A percentile compares a stretch with the other conserved stretches of the same genome.
These are phyloP conservation scores for Castor canadensis DNA, from an alignment of 2,113 vertebrate species.

Conservation along the genomic window DNA sequence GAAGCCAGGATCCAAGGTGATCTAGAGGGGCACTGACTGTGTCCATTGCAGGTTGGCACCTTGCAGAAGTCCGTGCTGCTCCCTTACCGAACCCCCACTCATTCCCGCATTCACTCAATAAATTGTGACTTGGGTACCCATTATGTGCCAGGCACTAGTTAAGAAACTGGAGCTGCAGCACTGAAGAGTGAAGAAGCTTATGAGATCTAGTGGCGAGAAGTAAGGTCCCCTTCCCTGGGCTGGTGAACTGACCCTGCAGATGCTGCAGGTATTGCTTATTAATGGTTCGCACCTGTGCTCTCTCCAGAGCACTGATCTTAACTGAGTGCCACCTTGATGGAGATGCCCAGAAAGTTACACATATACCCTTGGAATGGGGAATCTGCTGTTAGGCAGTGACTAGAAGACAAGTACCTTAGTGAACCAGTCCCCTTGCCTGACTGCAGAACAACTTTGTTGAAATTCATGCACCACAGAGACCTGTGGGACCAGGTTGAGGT, in stretches of 20 bases:
- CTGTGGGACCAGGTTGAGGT: not conserved
- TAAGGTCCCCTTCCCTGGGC: not conserved
- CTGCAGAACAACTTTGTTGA: not conserved
- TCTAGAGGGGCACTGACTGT: not conserved
- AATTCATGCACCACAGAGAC: not conserved
- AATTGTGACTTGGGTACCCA: not conserved
- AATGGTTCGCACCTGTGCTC: not conserved
- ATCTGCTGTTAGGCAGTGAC: not conserved
- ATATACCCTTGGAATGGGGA: not conserved
- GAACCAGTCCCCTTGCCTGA: not conserved
- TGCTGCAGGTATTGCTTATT: not conserved
- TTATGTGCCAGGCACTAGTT: not conserved
- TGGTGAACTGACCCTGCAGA: not conserved
- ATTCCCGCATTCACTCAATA: not conserved
- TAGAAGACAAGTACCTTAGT: too few species aligned
- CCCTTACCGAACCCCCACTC: accelerated
- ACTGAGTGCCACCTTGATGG: not conserved
- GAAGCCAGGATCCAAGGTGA: not conserved
- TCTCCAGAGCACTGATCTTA: not conserved
- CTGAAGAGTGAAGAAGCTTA: not conserved
- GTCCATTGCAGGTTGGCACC: not conserved
- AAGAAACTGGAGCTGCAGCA: not conserved
- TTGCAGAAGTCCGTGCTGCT: not conserved
- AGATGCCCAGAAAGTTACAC: not conserved
- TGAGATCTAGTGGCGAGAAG: not conserved